phyloP scores from a whole-genome alignment of 2,113 vertebrate species.

The Saimiri boliviensis region DNA sequence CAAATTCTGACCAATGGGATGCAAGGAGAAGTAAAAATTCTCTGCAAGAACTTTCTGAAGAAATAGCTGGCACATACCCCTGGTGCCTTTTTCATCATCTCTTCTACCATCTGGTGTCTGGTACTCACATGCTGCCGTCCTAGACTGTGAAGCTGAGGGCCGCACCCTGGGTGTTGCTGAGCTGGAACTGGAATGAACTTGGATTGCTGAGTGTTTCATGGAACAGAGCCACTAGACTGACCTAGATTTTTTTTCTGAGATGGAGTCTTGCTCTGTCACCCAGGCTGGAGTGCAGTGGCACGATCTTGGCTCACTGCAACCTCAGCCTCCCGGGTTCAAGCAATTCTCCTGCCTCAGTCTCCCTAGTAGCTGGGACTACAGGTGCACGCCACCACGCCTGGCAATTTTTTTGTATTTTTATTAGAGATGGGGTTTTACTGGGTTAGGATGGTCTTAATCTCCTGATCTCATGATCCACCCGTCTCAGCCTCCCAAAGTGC shows the following conservation, averaged over 20 bases:
- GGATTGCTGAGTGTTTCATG: background rate
- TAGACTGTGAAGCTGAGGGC: background rate
- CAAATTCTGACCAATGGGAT: background rate
- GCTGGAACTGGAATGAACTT: background rate
- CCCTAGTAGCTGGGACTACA: too few species aligned
- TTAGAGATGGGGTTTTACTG: too few species aligned
- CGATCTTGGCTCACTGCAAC: too few species aligned
- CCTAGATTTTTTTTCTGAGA: background rate
- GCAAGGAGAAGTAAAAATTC: background rate
- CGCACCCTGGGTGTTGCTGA: background rate
- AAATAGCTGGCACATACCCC: background rate
- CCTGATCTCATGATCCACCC: too few species aligned
- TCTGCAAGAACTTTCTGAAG: conserved; percentile 1
- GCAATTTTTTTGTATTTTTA: too few species aligned
- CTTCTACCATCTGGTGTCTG: background rate
- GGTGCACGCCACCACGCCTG: fast-evolving
- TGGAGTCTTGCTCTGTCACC: too few species aligned
- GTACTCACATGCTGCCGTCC: background rate
- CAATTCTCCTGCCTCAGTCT: too few species aligned
- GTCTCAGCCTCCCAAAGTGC: too few species aligned
- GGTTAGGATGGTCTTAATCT: too few species aligned
- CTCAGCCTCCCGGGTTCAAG: too few species aligned
- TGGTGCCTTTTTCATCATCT: background rate
- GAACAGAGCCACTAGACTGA: background rate
- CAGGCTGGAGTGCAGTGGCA: too few species aligned